Evolutionary conservation across 2,888 invertebrate genomes (phyloP), one percentile per base, ranked within the genome.

Genomic region (Andrena dorsata): DNA sequence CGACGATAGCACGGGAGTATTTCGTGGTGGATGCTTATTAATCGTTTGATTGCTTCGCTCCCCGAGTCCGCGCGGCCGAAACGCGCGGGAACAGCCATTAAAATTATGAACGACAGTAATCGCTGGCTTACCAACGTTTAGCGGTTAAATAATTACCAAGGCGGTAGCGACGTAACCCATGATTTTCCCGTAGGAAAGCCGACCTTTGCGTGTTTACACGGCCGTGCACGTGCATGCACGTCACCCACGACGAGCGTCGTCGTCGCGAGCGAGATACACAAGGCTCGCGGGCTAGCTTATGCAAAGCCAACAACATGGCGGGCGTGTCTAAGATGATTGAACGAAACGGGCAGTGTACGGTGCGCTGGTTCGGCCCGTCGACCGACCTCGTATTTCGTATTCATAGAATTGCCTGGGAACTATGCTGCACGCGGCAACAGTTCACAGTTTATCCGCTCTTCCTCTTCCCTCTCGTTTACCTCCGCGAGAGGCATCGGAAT

Each of bases 251-350:
- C 69, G 70, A 71, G 61, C 49, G 58, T 64, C 80, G 76, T 69
- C 76, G 60, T 53, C 78, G 56, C 63, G 64, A 80, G 76, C 73
- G 73, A 75, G 68, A 76, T 75, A 74, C 68, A 77, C 77, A 61
- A 65, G 68, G 81, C 87, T 87, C 80, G 81, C 81, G 83, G 87
- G 88, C 85, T 81, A 65, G 76, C 87, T 88, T 90, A 91, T 92
- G 90, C 91, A 92, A 90, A 91, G 81, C 89, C 90, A 90, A 91
- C 89, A 91, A 92, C 89, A 91, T 90, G 88, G 87, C 91, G 90
- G 92, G 92, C 90, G 92, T 92, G 91, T 91, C 92, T 87, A 83
- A 86, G 91, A 92, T 91, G 92, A 92, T 92, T 90, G 91, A 91
- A 86, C 90, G 90, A 90, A 91, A 85, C 87, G 81, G 86, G 82